phyloP scores from a whole-genome alignment of 2,797 vertebrate species.

The Rhyacichthys aspro region DNA sequence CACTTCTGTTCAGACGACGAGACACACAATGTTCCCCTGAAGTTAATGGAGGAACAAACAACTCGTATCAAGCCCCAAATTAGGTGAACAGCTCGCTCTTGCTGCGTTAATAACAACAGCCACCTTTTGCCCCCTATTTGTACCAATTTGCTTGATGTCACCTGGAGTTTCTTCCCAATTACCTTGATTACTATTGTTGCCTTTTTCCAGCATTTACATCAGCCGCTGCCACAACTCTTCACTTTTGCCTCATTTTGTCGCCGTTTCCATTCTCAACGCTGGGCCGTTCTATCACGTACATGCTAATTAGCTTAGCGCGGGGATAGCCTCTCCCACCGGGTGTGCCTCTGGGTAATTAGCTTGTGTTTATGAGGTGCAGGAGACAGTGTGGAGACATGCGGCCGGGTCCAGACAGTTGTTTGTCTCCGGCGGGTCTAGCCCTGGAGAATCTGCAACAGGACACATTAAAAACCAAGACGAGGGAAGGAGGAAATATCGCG shows the following conservation, averaged over 20 bases:
- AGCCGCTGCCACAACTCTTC: not conserved
- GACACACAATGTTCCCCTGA: slow-evolving; percentile 2
- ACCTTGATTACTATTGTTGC: slow-evolving; percentile 9
- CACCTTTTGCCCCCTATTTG: not conserved
- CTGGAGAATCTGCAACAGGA: not conserved
- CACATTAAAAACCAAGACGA: not conserved
- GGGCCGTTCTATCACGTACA: slow-evolving; percentile 27
- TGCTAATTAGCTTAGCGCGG: slow-evolving; percentile 56
- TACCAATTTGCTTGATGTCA: slow-evolving; percentile 12
- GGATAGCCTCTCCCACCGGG: slow-evolving; percentile 30
- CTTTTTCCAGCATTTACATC: not conserved
- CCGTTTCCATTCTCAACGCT: not conserved
- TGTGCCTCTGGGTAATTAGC: slow-evolving; percentile 46
- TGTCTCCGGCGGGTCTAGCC: slow-evolving; percentile 18
- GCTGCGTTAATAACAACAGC: slow-evolving; percentile 2
- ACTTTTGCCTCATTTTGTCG: slow-evolving; percentile 12
- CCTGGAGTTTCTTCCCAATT: slow-evolving; percentile 10
- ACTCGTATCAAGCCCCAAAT: not conserved
- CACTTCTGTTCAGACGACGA: slow-evolving; percentile 21
- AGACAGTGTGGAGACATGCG: slow-evolving; percentile 34
- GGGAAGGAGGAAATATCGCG: not conserved
- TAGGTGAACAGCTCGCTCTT: slow-evolving; percentile 11
- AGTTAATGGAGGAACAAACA: slow-evolving; percentile 12
- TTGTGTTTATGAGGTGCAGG: slow-evolving; percentile 46
- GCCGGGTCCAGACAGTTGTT: slow-evolving; percentile 32